Conservation (phyloP, 92 coral and sea anemone species). For the Metridium senile region DNA sequence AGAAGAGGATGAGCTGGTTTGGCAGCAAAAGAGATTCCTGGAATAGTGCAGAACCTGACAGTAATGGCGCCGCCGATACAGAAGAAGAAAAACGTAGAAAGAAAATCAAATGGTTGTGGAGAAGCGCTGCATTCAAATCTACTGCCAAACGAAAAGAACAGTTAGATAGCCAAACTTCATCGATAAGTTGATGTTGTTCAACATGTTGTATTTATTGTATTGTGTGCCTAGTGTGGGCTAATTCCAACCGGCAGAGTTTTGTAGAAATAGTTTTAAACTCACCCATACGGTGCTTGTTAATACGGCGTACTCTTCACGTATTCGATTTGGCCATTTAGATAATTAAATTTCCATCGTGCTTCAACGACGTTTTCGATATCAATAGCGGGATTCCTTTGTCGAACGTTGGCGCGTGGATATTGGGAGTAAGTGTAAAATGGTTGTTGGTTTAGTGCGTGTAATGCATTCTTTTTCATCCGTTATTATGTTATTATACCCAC, state of each 20-base stretch:
- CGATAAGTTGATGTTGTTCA: conserved; percentile 15
- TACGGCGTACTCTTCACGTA: too few relatives aligned
- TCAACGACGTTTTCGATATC: not conserved
- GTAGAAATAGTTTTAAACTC: too few relatives aligned
- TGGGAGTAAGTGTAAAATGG: too few relatives aligned
- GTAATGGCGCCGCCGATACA: conserved; percentile 37
- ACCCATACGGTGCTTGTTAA: too few relatives aligned
- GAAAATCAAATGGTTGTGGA: conserved; percentile 79
- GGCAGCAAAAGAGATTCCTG: conserved; percentile 52
- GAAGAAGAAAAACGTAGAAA: conserved; percentile 71
- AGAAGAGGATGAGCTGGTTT: conserved; percentile 76
- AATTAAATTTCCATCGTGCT: too few relatives aligned
- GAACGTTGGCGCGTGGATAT: not conserved
- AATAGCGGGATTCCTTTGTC: not conserved
- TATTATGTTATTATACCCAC: too few relatives aligned
- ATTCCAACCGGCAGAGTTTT: too few relatives aligned
- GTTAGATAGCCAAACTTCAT: not conserved
- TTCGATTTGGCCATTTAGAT: too few relatives aligned
- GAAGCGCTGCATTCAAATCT: conserved; percentile 69
- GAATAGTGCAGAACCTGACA: conserved; percentile 45
- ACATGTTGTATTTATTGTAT: not conserved
- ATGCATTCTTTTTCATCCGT: too few relatives aligned
- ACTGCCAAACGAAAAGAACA: conserved; percentile 31
- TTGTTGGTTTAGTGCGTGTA: too few relatives aligned
- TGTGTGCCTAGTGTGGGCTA: not conserved